Base-by-base conservation (phyloP, 2,888 invertebrate species). In the Folsomia candida region DNA sequence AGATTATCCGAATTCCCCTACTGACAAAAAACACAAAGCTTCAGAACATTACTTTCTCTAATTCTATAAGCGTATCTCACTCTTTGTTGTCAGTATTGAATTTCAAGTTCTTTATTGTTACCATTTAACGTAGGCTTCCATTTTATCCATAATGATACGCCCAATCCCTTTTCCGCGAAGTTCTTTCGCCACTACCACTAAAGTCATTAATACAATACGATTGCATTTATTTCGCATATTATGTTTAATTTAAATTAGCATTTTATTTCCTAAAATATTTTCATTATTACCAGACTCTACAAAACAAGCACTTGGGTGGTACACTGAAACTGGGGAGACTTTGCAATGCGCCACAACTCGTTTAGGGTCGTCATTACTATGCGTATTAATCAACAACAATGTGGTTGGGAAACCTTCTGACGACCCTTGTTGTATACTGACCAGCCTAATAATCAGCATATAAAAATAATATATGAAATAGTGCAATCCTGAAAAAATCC, bases 161-260 rank as follows among this genome's bases (percentile, higher is more conserved):
- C 93, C 93, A 76, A 91, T 86, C 78, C 91, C 92, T 83, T 88
- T 88, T 14, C 91, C 91, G 77, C 93, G 86, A 81, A 88, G 86
- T 22, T 84, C 83, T 82, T 87, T 88, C 77, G 87, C 87, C 81
- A 93, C 92, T 20, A 93, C 89, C 78, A 93, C 92, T 86, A 76
- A 66, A 82, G 67, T 37, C 14, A 37, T 4, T n/a, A n/a, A n/a
- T n/a, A n/a, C n/a, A n/a, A n/a, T n/a, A 62, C 11, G 20, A 22
- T 51, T n/a, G 1, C 22, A 65, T 37, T 20, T 54, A 18, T 28
- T 22, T 37, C 37, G 6, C 4, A 37, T 37, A 37, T 37, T 37
- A 37, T 37, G 37, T 37, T 37, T 14, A 37, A 14, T 14, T n/a
- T n/a, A n/a, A n/a, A n/a, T n/a, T n/a, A n/a, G n/a, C n/a, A n/a